Conservation (phyloP, 2,797 vertebrate species). For the Malacoctenus gilli region DNA sequence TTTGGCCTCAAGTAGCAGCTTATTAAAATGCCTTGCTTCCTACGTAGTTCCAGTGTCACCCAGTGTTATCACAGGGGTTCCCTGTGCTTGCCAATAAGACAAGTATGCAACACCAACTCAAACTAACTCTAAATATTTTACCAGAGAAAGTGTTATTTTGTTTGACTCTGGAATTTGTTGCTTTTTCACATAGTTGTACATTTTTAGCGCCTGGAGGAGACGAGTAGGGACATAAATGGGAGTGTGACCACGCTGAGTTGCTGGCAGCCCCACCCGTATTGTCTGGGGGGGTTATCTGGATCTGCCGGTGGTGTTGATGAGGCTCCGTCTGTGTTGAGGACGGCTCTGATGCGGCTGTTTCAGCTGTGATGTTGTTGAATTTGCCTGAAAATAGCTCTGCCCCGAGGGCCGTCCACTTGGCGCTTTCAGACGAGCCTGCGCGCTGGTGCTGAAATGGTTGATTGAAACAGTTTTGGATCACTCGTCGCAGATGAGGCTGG, state of each 20-base stretch:
- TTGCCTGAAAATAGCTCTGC: background rate
- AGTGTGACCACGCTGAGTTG: background rate
- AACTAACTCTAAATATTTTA: no score
- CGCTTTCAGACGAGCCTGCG: background rate
- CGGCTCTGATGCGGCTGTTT: background rate
- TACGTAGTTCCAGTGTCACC: background rate
- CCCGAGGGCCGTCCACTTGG: background rate
- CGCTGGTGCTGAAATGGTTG: no score
- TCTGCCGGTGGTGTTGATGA: constrained; percentile 1
- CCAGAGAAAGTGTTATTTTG: no score
- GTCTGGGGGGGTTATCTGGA: background rate
- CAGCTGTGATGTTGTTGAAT: background rate
- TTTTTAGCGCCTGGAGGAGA: background rate
- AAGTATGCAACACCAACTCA: no score
- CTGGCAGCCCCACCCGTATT: background rate
- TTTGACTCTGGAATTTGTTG: no score
- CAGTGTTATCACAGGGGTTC: background rate
- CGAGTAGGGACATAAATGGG: background rate
- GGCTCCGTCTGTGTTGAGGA: background rate
- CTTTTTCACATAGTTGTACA: no score
- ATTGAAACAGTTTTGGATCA: no score
- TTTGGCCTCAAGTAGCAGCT: background rate
- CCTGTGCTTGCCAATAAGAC: no score
- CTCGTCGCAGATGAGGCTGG: no score
- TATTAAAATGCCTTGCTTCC: background rate